Base-by-base conservation (phyloP, 2,113 vertebrate genomes). In the Pseudonaja textilis region DNA sequence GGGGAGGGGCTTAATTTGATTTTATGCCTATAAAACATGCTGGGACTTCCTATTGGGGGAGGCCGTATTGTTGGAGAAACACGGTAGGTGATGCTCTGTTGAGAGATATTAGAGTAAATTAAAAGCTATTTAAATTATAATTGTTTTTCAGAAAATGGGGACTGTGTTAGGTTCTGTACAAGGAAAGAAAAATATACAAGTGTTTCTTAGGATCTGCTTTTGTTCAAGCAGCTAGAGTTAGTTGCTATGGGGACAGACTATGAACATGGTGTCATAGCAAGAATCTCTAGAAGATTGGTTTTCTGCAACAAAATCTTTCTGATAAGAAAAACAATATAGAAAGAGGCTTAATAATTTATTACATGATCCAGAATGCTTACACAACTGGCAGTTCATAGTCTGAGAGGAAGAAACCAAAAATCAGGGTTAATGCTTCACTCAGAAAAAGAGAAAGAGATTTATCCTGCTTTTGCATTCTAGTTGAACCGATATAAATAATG, bases 271-370 rank as follows among this genome's bases (percentile, higher is more conserved):
- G 0, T 91, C 87, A 54, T 91, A 91, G 93, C 57, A 57, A 90
- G 22, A 6, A 93, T 88, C 39, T 3, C 39, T 88, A 85, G 1
- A 91, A 18, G 59, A 39, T 45, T 87, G 74, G 56, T 52, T 64
- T 91, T 89, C 87, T 61, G 34, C n/a, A 93, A 57, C 8, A 0
- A 52, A 90, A 93, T 59, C 54, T 94, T 57, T 95, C 22, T 92
- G 34, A 64, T 92, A 92, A 92, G 12, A 7, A n/a, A 85, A 1
- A 91, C 12, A 29, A 8, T 89, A 56, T 5, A 93, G 89, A 93
- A 18, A 64, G 0, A 2, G 22, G 2, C 93, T 94, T 61, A 88
- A 94, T 92, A 91, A 59, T 91, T 74, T 93, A 4, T 5, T 45
- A 88, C 91, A 45, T 39, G 1, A 85, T 6, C 85, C 3, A 26